A percentile compares a stretch with the other conserved stretches of the same genome.
Conservation (phyloP, 2,113 vertebrate genomes). For the Dasyornis broadbenti region DNA sequence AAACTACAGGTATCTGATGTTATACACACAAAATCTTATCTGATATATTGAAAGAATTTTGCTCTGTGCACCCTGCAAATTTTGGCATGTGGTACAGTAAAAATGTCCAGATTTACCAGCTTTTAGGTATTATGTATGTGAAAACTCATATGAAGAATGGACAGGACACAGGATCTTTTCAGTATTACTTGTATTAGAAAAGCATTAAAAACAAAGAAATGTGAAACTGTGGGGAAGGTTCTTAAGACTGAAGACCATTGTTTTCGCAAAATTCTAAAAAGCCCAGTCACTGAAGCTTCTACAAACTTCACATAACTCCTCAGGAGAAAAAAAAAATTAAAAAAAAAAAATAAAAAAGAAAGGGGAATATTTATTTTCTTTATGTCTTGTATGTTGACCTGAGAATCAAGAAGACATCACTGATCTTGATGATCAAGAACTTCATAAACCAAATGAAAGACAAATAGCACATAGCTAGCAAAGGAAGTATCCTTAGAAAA, state of each 20-base stretch:
- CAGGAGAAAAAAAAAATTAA: not conserved
- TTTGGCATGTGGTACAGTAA: not conserved
- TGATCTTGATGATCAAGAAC: not conserved
- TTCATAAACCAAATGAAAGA: not conserved
- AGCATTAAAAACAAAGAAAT: not conserved
- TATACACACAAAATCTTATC: not conserved
- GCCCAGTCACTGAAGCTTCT: not conserved
- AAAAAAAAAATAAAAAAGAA: accelerated
- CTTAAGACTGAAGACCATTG: not conserved
- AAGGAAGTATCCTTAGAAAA: not conserved
- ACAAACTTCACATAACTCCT: not conserved
- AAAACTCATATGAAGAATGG: not conserved
- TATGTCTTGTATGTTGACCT: not conserved
- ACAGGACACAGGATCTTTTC: not conserved
- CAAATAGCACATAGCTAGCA: not conserved
- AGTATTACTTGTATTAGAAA: not conserved
- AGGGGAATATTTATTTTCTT: not conserved
- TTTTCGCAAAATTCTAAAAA: not conserved
- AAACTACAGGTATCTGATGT: not conserved
- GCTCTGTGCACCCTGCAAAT: not conserved
- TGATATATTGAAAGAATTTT: not conserved
- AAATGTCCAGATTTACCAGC: not conserved
- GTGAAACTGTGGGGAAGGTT: not conserved
- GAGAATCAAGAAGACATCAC: not conserved
- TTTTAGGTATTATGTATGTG: not conserved